Base-by-base conservation (phyloP, 2,797 vertebrate species). In the Peromyscus nudipes region DNA sequence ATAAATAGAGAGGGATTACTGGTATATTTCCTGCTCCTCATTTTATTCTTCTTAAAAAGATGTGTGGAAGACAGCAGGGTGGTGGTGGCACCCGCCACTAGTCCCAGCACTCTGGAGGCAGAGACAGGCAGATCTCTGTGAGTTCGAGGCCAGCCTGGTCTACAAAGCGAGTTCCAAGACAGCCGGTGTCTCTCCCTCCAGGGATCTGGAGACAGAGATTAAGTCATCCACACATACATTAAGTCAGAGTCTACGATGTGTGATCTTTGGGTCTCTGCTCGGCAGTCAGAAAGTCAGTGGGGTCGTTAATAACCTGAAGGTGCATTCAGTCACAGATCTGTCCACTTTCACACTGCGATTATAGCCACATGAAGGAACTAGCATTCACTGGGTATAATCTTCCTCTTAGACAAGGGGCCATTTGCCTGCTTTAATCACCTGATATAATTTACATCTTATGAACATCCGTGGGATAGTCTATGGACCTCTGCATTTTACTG, bases 131-230 rank as follows among this genome's bases (percentile, higher is more conserved):
- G 34, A 19, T n/a, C 67, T 71, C 67, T 37, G 64, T 31, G 67
- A 71, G 67, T n/a, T 71, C 17, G 7, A 71, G 34, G 31, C 65
- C 65, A 69, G 65, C 34, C 31, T 69, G 31, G 65, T 69, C 65
- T 69, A 34, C 64, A 65, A 13, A 65, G 55, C 4, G 4, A 55
- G 55, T 55, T 55, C 16, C 55, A 55, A 17, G 14, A 55, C 16
- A 55, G 55, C 60, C 69, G 64, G 9, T 27, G 2, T 77, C 29
- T 87, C 81, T 95, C 87, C 40, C 60, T 90, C 43, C 67, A 92
- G 60, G 29, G 75, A 67, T 64, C 73, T 94, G 55, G 87, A 95
- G 65, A 65, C 31, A n/a, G 86, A 91, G 89, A 11, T 16, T 55
- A 85, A 81, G 25, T 13, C 23, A 31, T 52, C 29, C 40, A 82